Base-by-base conservation (phyloP, 2,888 invertebrate genomes). In the Theretra japonica region DNA sequence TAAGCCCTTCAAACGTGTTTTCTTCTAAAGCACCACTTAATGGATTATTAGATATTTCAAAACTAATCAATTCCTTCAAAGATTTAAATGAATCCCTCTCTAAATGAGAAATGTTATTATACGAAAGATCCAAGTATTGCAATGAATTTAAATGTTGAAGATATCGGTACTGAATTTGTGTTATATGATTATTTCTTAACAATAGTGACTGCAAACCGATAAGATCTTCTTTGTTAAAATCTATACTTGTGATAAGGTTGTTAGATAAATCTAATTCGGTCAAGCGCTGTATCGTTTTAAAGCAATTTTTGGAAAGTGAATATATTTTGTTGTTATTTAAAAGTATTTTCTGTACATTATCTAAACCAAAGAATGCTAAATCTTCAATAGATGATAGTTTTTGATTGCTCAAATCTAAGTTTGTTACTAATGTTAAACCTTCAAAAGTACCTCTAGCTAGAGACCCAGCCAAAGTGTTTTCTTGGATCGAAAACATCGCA, bases 1-100 rank as follows among this genome's bases (percentile, higher is more conserved):
- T 76, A 19, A 91, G 80, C 4, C 91, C 91, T 53, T 82, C 76
- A 76, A 93, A 92, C 7, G 86, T 86, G 30, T 78, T 80, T 62
- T 82, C 80, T 76, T 85, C 78, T 65, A 92, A 77, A 7, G 76
- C 76, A 0, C 87, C 88, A 59, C 72, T 77, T 25, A 91, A 73
- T 6, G 89, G 88, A 78, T 92, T 92, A 48, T 85, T 82, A 8
- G 86, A 85, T 50, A 92, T 80, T 80, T 84, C 75, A 71, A 93
- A 84, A 75, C 79, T 84, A n/a, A 82, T 79, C 56, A 92, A 80
- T 73, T 81, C 80, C 28, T 73, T 77, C 15, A 91, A 73, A 2
- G 82, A 79, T 57, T 76, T 71, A 74, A 92, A 92, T 19, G 87
- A 85, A 72, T 84, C 81, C 2, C 82, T 72, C 72, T 85, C 83